These are phyloP conservation scores for Rhyacophila evoluta DNA, from an alignment of 2,888 invertebrate genomes.

Conservation along the genomic window DNA sequence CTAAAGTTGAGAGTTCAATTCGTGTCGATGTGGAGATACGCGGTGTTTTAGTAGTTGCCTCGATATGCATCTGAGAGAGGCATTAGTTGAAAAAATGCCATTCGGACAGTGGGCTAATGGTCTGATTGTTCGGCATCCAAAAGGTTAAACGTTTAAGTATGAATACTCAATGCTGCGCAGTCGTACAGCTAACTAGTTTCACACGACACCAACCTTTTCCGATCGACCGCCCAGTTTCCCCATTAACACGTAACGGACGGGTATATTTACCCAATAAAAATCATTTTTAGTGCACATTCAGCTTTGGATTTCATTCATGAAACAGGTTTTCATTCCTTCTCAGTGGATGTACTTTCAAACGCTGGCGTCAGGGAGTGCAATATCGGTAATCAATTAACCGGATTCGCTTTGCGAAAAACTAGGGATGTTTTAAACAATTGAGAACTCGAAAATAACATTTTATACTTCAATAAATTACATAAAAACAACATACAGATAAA, in stretches of 20 bases:
- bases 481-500: too few relatives aligned
- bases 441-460: too few relatives aligned
- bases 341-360: neutral
- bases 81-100: constrained; percentile 11
- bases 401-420: too few relatives aligned
- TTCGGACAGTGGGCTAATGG: constrained; percentile 1
- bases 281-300: neutral
- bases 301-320: neutral
- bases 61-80: neutral
- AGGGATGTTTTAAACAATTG: too few relatives aligned
- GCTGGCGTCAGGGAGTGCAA: too few relatives aligned
- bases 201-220: constrained; percentile 13
- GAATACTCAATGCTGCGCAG: neutral
- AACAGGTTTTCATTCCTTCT: neutral
- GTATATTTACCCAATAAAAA: neutral
- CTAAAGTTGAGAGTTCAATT: neutral
- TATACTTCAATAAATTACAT: too few relatives aligned
- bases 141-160: constrained; percentile 12
- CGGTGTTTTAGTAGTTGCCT: neutral
- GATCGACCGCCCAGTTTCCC: constrained; percentile 10
- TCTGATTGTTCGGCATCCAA: neutral
- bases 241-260: neutral
- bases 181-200: constrained; percentile 7
- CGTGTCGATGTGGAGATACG: constrained; percentile 10
- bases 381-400: too few relatives aligned